Evolutionary conservation across 1,140 invertebrate genomes (phyloP).

Genomic region (Leptopilina boulardi): DNA sequence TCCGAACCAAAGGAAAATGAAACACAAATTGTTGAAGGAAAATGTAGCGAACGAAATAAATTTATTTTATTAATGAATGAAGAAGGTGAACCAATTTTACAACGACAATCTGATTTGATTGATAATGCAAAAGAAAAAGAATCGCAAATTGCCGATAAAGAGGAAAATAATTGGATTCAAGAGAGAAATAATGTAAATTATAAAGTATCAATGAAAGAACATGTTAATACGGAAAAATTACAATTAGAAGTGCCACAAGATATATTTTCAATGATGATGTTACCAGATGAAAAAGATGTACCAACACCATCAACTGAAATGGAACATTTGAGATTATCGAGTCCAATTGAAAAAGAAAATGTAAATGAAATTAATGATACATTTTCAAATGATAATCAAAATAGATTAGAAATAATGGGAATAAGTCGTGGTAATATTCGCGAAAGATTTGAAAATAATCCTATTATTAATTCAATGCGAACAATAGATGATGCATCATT

Average conservation of each 20-base stretch:
- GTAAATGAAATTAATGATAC: slow-evolving; percentile 44
- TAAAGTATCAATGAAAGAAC: slow-evolving; percentile 35
- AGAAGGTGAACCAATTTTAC: slow-evolving; percentile 66
- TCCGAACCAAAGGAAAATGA: slow-evolving; percentile 43
- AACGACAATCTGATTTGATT: slow-evolving; percentile 59
- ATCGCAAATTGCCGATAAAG: slow-evolving; percentile 24
- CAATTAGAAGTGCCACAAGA: slow-evolving; percentile 63
- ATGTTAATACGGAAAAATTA: slow-evolving; percentile 51
- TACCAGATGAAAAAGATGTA: slow-evolving; percentile 66
- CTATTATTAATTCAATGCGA: slow-evolving; percentile 59
- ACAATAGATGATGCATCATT: slow-evolving; percentile 77
- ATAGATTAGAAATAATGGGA: slow-evolving; percentile 35
- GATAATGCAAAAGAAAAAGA: slow-evolving; percentile 8
- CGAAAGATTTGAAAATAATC: slow-evolving; percentile 51
- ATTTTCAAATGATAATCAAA: slow-evolving; percentile 42
- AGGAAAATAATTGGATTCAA: slow-evolving; percentile 36
- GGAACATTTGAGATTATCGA: slow-evolving; percentile 74
- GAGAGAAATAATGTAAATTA: slow-evolving; percentile 37
- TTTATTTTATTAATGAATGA: slow-evolving; percentile 67
- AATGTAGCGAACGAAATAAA: slow-evolving; percentile 64
- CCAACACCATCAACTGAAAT: slow-evolving; percentile 73
- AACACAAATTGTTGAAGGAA: slow-evolving; percentile 35
- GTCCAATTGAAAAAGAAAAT: slow-evolving; percentile 60
- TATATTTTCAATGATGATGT: slow-evolving; percentile 75
- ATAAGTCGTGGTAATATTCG: slow-evolving; percentile 32